Evolutionary conservation across 2,888 invertebrate genomes (phyloP).

Genomic region (Campoplex nolae): DNA sequence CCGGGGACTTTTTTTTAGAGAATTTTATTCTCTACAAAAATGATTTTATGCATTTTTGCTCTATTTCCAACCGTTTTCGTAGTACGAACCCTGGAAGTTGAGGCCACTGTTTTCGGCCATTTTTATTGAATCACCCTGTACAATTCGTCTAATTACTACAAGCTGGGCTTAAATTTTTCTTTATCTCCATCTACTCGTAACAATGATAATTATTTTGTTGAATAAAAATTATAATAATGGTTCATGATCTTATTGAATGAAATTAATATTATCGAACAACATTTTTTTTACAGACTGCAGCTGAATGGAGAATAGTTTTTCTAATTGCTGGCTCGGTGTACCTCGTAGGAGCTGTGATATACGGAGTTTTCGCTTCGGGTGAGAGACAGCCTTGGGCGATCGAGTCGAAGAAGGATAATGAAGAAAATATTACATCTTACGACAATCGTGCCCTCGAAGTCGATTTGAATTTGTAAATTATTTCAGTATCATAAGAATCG

Average conservation of each 20-base stretch:
- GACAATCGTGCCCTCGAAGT: slow-evolving; percentile 80
- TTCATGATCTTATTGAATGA: not conserved
- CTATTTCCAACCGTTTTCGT: not conserved
- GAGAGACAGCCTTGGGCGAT: slow-evolving; percentile 93
- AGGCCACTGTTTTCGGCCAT: not conserved
- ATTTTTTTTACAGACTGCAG: slow-evolving; percentile 86
- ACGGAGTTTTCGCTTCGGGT: slow-evolving; percentile 92
- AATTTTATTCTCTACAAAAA: not conserved
- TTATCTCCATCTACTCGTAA: no score
- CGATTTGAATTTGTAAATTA: slow-evolving; percentile 69
- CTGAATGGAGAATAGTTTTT: slow-evolving; percentile 95
- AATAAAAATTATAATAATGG: no score
- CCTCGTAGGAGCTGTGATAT: slow-evolving; percentile 93
- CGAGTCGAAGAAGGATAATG: slow-evolving; percentile 79
- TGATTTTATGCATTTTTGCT: not conserved
- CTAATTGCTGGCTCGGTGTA: slow-evolving; percentile 94
- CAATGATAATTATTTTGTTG: no score
- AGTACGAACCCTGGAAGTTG: not conserved
- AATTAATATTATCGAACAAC: not conserved
- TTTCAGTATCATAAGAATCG: slow-evolving; percentile 23
- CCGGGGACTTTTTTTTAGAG: not conserved
- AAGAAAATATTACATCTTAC: slow-evolving; percentile 71
- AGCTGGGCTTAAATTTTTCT: not conserved
- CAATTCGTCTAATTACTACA: not conserved
- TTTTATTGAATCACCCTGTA: not conserved